Base-by-base conservation (phyloP, 2,888 invertebrate species). In the Cerastoderma edule region DNA sequence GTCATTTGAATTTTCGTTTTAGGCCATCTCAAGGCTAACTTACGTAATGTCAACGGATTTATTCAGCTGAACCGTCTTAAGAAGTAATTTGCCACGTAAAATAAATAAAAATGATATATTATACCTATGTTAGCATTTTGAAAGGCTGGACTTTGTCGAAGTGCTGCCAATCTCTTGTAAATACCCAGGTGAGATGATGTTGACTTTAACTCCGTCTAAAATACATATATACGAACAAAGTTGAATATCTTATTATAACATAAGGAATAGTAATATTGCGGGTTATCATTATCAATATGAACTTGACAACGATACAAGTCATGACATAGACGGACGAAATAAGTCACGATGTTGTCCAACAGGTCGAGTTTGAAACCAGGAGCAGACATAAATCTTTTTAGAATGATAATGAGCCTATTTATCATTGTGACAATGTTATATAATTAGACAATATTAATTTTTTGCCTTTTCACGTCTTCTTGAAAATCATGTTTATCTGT, bases 71-170 rank as follows among this genome's bases (percentile, higher is more conserved):
- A n/a, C n/a, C n/a, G n/a, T n/a, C n/a, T n/a, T n/a, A n/a, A n/a
- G n/a, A n/a, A n/a, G n/a, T n/a, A n/a, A n/a, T n/a, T n/a, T n/a
- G n/a, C n/a, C n/a, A n/a, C n/a, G n/a, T n/a, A n/a, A n/a, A n/a
- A n/a, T n/a, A n/a, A n/a, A n/a, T n/a, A n/a, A n/a, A n/a, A n/a
- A n/a, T n/a, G 39, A 39, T 16, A 10, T 16, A 39, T 39, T 27
- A 75, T 80, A n/a, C 80, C 65, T 22, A 89, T 80, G 5, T 83
- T 57, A 2, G 87, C 86, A 80, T 88, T 89, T 50, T 81, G 83
- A 63, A 91, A 85, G 4, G 90, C 85, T 6, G 88, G 84, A 13
- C 85, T 68, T 64, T 86, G 64, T n/a, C 91, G 83, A n/a, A 91
- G 67, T 27, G 67, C 63, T 5, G 86, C 84, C 5, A 90, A 67